Evolutionary conservation across 2,797 vertebrate genomes (phyloP).

Genomic region (Spinus olivaceus): DNA sequence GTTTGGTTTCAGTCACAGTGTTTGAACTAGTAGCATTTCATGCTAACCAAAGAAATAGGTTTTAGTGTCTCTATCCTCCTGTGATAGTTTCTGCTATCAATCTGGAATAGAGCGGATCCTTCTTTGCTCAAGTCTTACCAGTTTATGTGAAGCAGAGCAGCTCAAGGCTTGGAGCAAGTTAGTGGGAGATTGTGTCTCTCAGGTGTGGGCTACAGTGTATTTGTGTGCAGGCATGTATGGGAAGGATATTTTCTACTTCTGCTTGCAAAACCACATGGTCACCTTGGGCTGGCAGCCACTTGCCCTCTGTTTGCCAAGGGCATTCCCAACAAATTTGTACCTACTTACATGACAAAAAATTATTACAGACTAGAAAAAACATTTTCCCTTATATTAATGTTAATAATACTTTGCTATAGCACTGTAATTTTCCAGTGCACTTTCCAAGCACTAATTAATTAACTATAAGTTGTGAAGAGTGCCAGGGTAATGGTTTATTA

Average conservation of each 20-base stretch:
- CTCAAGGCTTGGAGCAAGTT: neutral
- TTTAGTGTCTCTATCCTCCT: neutral
- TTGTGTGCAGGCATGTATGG: neutral
- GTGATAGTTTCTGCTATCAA: neutral
- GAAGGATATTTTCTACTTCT: neutral
- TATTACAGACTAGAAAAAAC: neutral
- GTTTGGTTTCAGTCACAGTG: neutral
- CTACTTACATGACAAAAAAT: neutral
- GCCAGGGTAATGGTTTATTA: neutral
- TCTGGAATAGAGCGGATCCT: neutral
- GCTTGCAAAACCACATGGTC: neutral
- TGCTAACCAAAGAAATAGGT: neutral
- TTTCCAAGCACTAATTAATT: constrained; percentile 24
- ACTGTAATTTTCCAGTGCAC: neutral
- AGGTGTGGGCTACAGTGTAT: neutral
- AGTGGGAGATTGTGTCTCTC: neutral
- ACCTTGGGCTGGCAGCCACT: neutral
- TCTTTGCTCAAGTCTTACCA: neutral
- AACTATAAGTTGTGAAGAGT: neutral
- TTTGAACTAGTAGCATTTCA: neutral
- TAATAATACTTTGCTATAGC: neutral
- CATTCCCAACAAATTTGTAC: neutral
- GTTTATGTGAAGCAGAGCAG: neutral
- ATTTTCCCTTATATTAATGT: neutral
- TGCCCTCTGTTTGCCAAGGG: neutral